A percentile compares a stretch with the other conserved stretches of the same genome.
Evolutionary conservation across 2,888 invertebrate species (phyloP).

Genomic region (Silvanus unidentatus): DNA sequence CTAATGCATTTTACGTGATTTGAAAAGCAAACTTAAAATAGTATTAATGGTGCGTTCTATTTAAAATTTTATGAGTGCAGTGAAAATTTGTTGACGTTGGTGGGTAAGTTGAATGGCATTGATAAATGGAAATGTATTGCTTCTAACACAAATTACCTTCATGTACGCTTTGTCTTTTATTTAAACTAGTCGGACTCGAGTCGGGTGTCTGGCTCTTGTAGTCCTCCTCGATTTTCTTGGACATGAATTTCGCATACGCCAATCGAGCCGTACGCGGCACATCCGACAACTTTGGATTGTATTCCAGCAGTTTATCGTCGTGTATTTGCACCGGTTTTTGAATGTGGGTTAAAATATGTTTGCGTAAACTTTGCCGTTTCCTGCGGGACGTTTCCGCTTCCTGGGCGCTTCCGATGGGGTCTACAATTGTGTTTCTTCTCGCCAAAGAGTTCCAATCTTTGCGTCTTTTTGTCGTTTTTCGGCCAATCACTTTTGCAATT

Average conservation of each 20-base stretch:
- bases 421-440: conserved; percentile 61
- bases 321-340: conserved; percentile 61
- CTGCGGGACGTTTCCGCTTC: conserved; percentile 59
- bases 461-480: conserved; percentile 49
- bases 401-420: conserved; percentile 74
- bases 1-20: too few relatives aligned
- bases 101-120: too few relatives aligned
- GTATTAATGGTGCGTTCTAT: too few relatives aligned
- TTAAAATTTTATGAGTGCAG: too few relatives aligned
- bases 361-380: conserved; percentile 65
- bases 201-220: conserved; percentile 13
- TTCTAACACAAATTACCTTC: too few relatives aligned
- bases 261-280: conserved; percentile 74
- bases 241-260: conserved; percentile 85
- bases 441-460: conserved; percentile 81
- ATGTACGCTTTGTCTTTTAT: too few relatives aligned
- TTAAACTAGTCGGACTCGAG: too few relatives aligned
- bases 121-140: too few relatives aligned
- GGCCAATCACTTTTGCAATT: conserved; percentile 74
- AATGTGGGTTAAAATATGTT: conserved; percentile 62
- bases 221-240: conserved; percentile 58
- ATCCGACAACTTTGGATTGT: conserved; percentile 70
- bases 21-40: too few relatives aligned
- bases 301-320: conserved; percentile 61
- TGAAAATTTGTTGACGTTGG: conserved; percentile 7